These are phyloP conservation scores for Thalassoma bifasciatum DNA, from an alignment of 2,113 vertebrate genomes.

Conservation along the genomic window DNA sequence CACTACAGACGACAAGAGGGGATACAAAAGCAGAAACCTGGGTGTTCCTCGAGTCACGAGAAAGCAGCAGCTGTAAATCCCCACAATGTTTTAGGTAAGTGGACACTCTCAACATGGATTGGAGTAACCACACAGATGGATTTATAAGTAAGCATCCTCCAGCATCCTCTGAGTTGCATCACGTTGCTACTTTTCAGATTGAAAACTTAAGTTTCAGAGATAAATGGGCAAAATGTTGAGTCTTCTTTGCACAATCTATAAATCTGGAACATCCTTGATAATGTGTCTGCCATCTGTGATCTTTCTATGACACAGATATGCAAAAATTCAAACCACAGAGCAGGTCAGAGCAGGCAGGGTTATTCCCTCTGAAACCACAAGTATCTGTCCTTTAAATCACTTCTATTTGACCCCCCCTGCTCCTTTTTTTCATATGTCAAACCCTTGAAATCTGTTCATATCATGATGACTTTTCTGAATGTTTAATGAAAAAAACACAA, in stretches of 20 bases:
- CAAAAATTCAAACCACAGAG: slow-evolving; percentile 14
- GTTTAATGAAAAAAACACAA: slow-evolving; percentile 31
- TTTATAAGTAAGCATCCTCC: too few relatives aligned
- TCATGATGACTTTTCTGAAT: slow-evolving; percentile 5
- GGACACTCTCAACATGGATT: slow-evolving; percentile 48
- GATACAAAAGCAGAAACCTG: slow-evolving; percentile 48
- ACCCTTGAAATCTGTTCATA: slow-evolving; percentile 16
- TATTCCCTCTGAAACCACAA: neutral
- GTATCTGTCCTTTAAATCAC: slow-evolving; percentile 3
- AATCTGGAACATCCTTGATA: slow-evolving; percentile 21
- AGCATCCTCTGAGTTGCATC: too few relatives aligned
- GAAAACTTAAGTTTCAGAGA: neutral
- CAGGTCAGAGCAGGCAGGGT: neutral
- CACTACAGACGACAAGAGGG: slow-evolving; percentile 24
- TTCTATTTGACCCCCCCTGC: slow-evolving; percentile 8
- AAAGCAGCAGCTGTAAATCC: slow-evolving; percentile 61
- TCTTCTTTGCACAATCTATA: slow-evolving; percentile 33
- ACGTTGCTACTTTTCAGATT: neutral
- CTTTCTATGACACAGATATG: slow-evolving; percentile 18
- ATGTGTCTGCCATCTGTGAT: slow-evolving; percentile 52
- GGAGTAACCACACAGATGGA: slow-evolving; percentile 51
- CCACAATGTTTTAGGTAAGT: slow-evolving; percentile 41
- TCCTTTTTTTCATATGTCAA: neutral
- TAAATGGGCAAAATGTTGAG: slow-evolving; percentile 28
- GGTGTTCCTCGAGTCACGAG: slow-evolving; percentile 42